Percentiles rank a stretch among this genome's conserved stretches.
Conservation (phyloP, 2,888 invertebrate species). For the Galerucella pusilla region DNA sequence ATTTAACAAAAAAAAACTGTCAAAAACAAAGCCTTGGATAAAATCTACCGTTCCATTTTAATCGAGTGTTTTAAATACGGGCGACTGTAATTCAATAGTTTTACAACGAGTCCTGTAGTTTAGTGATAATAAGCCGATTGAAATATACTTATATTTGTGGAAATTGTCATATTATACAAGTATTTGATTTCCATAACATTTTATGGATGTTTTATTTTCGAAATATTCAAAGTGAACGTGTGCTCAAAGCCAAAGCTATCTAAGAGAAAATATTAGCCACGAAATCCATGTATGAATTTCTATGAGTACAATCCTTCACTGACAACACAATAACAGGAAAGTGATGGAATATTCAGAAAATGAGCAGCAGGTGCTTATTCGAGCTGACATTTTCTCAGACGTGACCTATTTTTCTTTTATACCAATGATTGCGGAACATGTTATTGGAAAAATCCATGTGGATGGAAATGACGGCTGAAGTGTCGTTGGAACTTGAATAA, state of each 20-base stretch:
- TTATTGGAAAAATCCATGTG: background rate
- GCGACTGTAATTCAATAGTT: too few relatives aligned
- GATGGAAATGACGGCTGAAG: background rate
- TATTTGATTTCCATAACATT: background rate
- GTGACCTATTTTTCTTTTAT: conserved; percentile 17
- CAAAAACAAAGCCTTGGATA: too few relatives aligned
- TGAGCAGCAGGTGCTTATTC: conserved; percentile 24
- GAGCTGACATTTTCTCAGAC: conserved; percentile 17
- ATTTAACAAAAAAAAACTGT: too few relatives aligned
- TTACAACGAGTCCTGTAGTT: too few relatives aligned
- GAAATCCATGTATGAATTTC: conserved; percentile 26
- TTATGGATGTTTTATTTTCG: background rate
- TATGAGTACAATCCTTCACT: conserved; percentile 24
- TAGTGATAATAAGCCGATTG: too few relatives aligned
- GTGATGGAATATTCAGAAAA: conserved; percentile 27
- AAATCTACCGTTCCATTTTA: too few relatives aligned
- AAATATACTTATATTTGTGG: background rate
- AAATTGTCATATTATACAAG: background rate
- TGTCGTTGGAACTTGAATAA: background rate
- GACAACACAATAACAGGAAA: conserved; percentile 24
- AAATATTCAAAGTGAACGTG: conserved; percentile 4
- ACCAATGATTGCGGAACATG: conserved; percentile 20
- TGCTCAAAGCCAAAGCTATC: background rate
- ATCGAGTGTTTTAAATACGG: too few relatives aligned
- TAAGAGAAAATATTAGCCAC: conserved; percentile 13